A percentile compares a stretch with the other conserved stretches of the same genome.
These are phyloP conservation scores for Pandemis heparana DNA, from an alignment of 2,888 invertebrate genomes.

Conservation along the genomic window DNA sequence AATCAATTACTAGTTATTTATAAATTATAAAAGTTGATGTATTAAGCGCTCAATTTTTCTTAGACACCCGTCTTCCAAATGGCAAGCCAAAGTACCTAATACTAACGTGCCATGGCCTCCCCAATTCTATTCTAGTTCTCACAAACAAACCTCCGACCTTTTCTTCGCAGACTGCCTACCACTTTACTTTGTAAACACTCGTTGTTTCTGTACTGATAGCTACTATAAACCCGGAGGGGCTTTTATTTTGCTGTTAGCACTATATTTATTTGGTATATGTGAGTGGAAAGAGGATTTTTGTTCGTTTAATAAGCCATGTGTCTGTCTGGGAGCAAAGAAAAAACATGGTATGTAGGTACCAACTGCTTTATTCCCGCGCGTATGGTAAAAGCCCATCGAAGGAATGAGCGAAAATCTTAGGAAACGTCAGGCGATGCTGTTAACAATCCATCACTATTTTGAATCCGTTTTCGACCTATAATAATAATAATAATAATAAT, in stretches of 20 bases:
- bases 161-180: conserved; percentile 19
- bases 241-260: not conserved
- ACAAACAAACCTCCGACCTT: conserved; percentile 27
- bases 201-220: conserved; percentile 5
- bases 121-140: conserved; percentile 1
- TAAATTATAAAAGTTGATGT: too few relatives aligned
- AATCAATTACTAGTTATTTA: too few relatives aligned
- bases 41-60: too few relatives aligned
- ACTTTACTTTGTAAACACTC: conserved; percentile 24
- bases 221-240: not conserved
- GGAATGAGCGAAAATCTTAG: too few relatives aligned
- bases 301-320: not conserved
- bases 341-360: too few relatives aligned
- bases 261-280: not conserved
- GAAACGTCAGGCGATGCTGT: too few relatives aligned
- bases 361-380: too few relatives aligned
- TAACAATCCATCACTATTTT: too few relatives aligned
- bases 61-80: not conserved
- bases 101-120: conserved; percentile 4
- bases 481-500: too few relatives aligned
- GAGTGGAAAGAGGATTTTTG: too few relatives aligned
- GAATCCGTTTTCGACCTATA: too few relatives aligned
- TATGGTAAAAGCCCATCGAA: too few relatives aligned
- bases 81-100: not conserved
- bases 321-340: not conserved